These are phyloP conservation scores for Stomatorhinus ivindoensis DNA, from an alignment of 2,113 vertebrate genomes.

Conservation along the genomic window DNA sequence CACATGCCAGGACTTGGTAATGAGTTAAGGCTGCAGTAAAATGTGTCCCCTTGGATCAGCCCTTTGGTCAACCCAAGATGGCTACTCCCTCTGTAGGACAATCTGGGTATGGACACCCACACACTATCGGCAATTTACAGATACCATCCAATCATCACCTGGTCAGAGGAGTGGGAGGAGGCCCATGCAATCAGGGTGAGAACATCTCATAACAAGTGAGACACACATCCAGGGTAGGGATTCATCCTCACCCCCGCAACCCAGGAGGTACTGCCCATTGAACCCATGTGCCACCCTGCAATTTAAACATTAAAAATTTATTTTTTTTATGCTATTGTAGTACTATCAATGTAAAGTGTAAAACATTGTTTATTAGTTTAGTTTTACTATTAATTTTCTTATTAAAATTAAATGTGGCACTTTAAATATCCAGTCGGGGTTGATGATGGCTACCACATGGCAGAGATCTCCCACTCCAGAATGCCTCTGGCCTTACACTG, in stretches of 20 bases:
- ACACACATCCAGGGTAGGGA: neutral
- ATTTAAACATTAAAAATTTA: neutral
- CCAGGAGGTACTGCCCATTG: neutral
- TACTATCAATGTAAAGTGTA: neutral
- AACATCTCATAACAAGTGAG: neutral
- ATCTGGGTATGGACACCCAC: neutral
- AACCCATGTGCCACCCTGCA: neutral
- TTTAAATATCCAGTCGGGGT: constrained; percentile 22
- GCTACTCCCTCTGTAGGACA: neutral
- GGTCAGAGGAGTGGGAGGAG: neutral
- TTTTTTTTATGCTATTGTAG: neutral
- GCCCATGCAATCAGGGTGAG: neutral
- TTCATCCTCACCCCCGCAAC: neutral
- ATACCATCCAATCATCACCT: neutral
- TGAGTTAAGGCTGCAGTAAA: neutral
- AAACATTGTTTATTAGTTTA: neutral
- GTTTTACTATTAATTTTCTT: neutral
- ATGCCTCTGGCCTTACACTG: constrained; percentile 21
- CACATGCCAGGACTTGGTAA: neutral
- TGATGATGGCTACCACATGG: constrained; percentile 21
- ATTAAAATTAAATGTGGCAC: constrained; percentile 26
- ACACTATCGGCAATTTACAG: neutral
- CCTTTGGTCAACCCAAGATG: neutral
- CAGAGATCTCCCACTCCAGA: constrained; percentile 11
- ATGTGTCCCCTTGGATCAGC: neutral